Evolutionary conservation across 2,888 invertebrate genomes (phyloP).

Genomic region (Cyrtodaria siliqua): DNA sequence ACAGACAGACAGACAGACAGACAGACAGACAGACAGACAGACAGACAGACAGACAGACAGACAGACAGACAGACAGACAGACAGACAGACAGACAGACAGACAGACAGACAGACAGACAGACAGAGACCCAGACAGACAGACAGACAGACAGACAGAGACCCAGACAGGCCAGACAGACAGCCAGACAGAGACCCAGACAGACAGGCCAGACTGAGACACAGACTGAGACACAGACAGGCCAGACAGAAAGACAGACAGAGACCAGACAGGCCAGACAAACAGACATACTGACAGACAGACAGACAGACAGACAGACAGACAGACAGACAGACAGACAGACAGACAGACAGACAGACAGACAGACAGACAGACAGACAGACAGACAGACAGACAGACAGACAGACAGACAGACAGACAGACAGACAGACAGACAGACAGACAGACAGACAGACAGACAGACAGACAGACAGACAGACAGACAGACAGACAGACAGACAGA

Average conservation of each 20-base stretch:
- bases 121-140: too few species aligned
- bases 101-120: too few species aligned
- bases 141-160: too few species aligned
- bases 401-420: constrained; percentile 10
- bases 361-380: constrained; percentile 12
- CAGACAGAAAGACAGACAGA: too few species aligned
- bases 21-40: constrained; percentile 10
- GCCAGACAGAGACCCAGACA: too few species aligned
- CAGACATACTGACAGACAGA: too few species aligned
- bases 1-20: constrained; percentile 10
- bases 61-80: constrained; percentile 10
- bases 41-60: constrained; percentile 10
- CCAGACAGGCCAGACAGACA: too few species aligned
- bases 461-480: constrained; percentile 11
- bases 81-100: constrained; percentile 7
- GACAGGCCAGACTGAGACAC: too few species aligned
- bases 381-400: constrained; percentile 12
- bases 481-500: constrained; percentile 10
- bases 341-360: constrained; percentile 13
- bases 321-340: constrained; percentile 11
- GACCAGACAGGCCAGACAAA: too few species aligned
- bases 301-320: too few species aligned
- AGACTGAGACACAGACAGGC: too few species aligned
- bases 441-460: constrained; percentile 12
- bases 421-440: constrained; percentile 9